phyloP scores from a whole-genome alignment of 2,888 invertebrate species.

The Calliopum simillimum region DNA sequence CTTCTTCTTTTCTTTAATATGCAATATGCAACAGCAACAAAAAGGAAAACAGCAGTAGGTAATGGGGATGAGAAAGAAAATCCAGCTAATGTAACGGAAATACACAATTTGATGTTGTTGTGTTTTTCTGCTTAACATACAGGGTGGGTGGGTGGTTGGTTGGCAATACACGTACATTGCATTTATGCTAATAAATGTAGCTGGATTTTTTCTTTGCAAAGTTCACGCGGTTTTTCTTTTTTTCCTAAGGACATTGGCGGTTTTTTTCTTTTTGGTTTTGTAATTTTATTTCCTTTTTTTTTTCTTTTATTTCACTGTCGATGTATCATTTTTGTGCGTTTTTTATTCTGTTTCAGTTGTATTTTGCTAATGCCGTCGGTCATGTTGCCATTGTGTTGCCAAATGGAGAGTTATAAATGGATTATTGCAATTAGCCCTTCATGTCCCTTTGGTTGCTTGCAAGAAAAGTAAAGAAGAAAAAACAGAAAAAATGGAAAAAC shows the following conservation, averaged over 20 bases:
- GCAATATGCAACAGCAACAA: neutral
- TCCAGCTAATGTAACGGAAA: constrained; percentile 24
- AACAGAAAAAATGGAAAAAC: constrained; percentile 14
- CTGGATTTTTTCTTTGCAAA: constrained; percentile 4
- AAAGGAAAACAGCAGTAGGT: constrained; percentile 2
- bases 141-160: neutral
- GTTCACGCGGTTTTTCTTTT: constrained; percentile 15
- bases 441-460: constrained; percentile 31
- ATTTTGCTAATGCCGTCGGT: constrained; percentile 30
- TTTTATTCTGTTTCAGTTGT: constrained; percentile 43
- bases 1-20: constrained; percentile 13
- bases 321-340: constrained; percentile 22
- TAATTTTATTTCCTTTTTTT: constrained; percentile 6
- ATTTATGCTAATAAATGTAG: constrained; percentile 18
- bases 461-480: neutral
- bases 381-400: constrained; percentile 45
- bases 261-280: neutral
- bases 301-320: constrained; percentile 1
- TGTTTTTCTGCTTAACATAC: neutral
- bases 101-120: constrained; percentile 24
- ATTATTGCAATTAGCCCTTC: constrained; percentile 66
- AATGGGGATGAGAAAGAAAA: neutral
- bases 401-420: constrained; percentile 64
- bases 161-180: neutral
- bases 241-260: neutral